Conservation (phyloP, 2,888 invertebrate genomes). For the Coecobrya sp. region DNA sequence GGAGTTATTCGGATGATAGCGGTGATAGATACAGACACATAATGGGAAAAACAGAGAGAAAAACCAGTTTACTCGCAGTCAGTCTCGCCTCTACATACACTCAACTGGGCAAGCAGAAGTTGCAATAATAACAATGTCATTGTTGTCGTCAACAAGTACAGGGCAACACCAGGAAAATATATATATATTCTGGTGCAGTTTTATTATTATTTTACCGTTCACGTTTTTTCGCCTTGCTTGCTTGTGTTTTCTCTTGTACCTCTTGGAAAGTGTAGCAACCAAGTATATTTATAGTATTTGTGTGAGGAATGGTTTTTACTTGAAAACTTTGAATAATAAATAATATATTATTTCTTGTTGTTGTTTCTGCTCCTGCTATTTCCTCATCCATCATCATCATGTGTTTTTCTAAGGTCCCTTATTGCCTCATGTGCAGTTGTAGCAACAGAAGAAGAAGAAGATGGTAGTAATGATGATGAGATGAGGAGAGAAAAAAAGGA, state of each 20-base stretch:
- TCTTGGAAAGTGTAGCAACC: not conserved
- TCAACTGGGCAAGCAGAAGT: not conserved
- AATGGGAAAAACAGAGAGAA: conserved; percentile 51
- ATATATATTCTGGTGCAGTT: not conserved
- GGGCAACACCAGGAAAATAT: not conserved
- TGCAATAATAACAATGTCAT: conserved; percentile 62
- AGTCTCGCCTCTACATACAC: not conserved
- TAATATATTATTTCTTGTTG: conserved; percentile 47
- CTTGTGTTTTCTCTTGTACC: not conserved
- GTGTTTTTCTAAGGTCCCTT: conserved; percentile 71
- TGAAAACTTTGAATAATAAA: conserved; percentile 27
- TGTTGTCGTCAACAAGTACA: conserved; percentile 58
- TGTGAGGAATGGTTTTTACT: conserved; percentile 1
- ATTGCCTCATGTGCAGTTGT: conserved; percentile 50
- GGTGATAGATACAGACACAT: too few relatives aligned
- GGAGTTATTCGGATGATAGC: not conserved
- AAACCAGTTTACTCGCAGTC: conserved; percentile 42
- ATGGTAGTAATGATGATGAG: conserved; percentile 22
- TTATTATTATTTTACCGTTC: conserved; percentile 28
- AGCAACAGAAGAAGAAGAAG: conserved; percentile 15
- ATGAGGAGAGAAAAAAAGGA: conserved; percentile 40
- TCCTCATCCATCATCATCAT: conserved; percentile 65
- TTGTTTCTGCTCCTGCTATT: conserved; percentile 40
- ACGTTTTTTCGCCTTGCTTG: not conserved
- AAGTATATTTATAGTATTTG: not conserved